phyloP scores from a whole-genome alignment of 92 coral and sea anemone genomes.

The Epizoanthus illoricatus region DNA sequence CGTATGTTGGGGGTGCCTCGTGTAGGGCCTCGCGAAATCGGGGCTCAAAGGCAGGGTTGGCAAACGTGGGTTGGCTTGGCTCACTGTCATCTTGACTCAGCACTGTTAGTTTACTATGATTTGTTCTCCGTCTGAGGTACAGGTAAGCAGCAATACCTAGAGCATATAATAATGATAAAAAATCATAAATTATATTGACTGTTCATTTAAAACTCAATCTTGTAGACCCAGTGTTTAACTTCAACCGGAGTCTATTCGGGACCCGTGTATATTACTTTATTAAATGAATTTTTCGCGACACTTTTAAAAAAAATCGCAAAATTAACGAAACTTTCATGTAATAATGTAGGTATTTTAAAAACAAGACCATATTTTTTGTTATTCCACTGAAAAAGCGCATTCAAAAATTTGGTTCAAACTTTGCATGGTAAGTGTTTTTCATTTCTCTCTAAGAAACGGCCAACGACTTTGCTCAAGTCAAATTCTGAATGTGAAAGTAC shows the following conservation, averaged over 20 bases:
- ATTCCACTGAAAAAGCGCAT: too few species aligned
- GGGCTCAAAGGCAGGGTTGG: slow-evolving; percentile 6
- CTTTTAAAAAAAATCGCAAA: too few species aligned
- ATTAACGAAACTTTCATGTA: too few species aligned
- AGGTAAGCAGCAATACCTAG: slow-evolving; percentile 11
- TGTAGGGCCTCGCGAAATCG: neutral
- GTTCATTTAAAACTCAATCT: neutral
- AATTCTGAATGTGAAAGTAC: too few species aligned
- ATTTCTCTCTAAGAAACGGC: too few species aligned
- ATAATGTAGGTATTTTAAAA: too few species aligned
- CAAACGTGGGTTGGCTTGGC: neutral
- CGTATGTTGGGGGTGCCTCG: neutral
- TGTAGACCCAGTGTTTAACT: neutral
- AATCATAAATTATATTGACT: neutral
- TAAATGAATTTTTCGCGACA: too few species aligned
- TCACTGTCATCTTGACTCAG: neutral
- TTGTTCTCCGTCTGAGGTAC: neutral
- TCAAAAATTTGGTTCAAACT: too few species aligned
- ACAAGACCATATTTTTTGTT: too few species aligned
- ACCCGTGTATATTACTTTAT: too few species aligned
- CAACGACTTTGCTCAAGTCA: too few species aligned
- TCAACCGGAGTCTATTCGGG: neutral
- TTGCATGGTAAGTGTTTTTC: too few species aligned
- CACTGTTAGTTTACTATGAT: neutral
- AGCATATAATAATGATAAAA: neutral